phyloP scores from a whole-genome alignment of 2,888 invertebrate genomes.

The Nesidiocoris tenuis region DNA sequence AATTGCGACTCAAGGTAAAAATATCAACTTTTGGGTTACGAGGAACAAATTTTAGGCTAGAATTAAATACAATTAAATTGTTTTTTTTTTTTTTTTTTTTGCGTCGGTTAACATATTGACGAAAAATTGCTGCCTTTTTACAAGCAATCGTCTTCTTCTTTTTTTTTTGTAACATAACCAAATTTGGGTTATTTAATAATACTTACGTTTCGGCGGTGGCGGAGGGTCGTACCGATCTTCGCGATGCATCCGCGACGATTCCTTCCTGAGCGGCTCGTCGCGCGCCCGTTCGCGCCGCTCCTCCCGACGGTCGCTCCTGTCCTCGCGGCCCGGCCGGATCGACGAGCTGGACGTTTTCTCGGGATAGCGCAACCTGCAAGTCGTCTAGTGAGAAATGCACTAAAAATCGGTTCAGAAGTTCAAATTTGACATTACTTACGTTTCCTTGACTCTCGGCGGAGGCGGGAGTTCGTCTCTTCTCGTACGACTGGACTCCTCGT shows the following conservation, averaged over 20 bases:
- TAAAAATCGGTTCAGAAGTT: not conserved
- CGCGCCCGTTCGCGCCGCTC: constrained; percentile 9
- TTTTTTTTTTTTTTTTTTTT: too few relatives aligned
- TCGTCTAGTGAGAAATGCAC: not conserved
- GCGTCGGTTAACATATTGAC: too few relatives aligned
- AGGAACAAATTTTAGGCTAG: too few relatives aligned
- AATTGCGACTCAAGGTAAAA: too few relatives aligned
- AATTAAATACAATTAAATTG: too few relatives aligned
- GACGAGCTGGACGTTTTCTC: constrained; percentile 2
- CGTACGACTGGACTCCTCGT: constrained; percentile 23
- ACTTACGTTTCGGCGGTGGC: constrained; percentile 21
- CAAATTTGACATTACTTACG: too few relatives aligned
- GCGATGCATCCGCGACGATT: constrained; percentile 26
- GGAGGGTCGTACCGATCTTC: constrained; percentile 21
- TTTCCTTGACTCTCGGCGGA: constrained; percentile 10
- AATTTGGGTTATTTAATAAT: too few relatives aligned
- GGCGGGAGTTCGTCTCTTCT: constrained; percentile 24
- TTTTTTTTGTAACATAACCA: too few relatives aligned
- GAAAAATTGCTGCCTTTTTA: too few relatives aligned
- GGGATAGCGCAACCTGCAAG: constrained; percentile 14
- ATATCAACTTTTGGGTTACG: too few relatives aligned
- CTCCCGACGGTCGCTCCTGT: constrained; percentile 10
- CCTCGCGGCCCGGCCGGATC: constrained; percentile 17
- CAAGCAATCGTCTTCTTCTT: too few relatives aligned
- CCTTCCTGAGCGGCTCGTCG: constrained; percentile 8